phyloP scores from a whole-genome alignment of 2,113 vertebrate species.

The Microtus richardsoni region DNA sequence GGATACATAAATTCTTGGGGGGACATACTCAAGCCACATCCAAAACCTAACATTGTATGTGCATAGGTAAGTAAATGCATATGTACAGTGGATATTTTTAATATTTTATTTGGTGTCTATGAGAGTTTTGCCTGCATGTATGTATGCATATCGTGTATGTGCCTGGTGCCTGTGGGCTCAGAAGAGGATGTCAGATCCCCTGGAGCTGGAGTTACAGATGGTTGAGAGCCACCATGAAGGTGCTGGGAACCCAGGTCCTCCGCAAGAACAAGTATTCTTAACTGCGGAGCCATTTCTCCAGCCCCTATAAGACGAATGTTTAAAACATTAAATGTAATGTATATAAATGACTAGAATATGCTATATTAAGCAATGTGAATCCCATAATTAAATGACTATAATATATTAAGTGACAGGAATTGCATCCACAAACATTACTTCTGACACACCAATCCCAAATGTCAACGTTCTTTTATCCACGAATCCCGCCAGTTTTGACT shows the following conservation, averaged over 20 bases:
- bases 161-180: not conserved
- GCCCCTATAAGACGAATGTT: not conserved
- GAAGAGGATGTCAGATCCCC: too few species aligned
- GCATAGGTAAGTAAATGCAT: not conserved
- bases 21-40: not conserved
- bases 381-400: not conserved
- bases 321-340: not conserved
- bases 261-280: not conserved
- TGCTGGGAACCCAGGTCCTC: not conserved
- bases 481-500: not conserved
- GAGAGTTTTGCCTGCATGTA: not conserved
- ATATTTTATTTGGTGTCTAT: not conserved
- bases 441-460: not conserved
- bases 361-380: not conserved
- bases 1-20: not conserved
- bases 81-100: not conserved
- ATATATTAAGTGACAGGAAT: slow-evolving; percentile 20
- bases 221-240: not conserved
- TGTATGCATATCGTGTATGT: not conserved
- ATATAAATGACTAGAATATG: not conserved
- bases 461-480: not conserved
- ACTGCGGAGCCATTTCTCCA: not conserved
- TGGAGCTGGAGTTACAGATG: not conserved
- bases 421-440: not conserved
- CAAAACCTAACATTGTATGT: not conserved